A percentile compares a stretch with the other conserved stretches of the same genome.
phyloP scores from a whole-genome alignment of 2,888 invertebrate species.

The Ophonus ardosiacus region DNA sequence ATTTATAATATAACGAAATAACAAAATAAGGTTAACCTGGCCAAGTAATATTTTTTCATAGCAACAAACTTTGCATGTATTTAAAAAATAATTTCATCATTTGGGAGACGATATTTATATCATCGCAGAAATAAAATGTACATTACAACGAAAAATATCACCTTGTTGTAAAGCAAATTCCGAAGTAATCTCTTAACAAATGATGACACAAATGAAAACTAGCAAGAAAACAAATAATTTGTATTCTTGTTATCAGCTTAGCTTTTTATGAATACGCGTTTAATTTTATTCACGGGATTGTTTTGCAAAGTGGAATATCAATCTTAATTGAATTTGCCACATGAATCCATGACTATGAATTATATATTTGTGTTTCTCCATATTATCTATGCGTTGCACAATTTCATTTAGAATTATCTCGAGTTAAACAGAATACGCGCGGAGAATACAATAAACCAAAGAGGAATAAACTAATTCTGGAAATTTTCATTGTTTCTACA shows the following conservation, averaged over 20 bases:
- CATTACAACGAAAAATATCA: too few species aligned
- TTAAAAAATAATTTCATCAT: too few species aligned
- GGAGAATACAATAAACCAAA: background rate
- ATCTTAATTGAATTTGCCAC: conserved; percentile 29
- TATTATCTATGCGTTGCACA: conserved; percentile 37
- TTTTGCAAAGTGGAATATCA: conserved; percentile 30
- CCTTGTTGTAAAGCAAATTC: background rate
- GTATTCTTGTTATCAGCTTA: background rate
- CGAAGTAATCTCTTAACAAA: background rate
- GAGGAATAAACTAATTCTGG: background rate
- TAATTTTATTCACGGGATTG: conserved; percentile 23
- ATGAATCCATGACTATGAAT: background rate
- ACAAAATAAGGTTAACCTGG: too few species aligned
- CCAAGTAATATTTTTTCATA: too few species aligned
- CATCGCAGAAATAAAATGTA: too few species aligned
- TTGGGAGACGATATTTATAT: too few species aligned
- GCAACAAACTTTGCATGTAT: too few species aligned
- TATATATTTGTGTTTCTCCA: conserved; percentile 31
- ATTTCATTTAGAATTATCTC: conserved; percentile 26
- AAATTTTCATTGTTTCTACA: background rate
- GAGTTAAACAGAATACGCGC: background rate
- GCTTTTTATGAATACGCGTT: background rate
- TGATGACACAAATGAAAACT: background rate
- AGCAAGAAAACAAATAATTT: background rate
- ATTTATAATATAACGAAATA: too few species aligned